Evolutionary conservation across 2,888 invertebrate genomes (phyloP).

Genomic region (Crepidodera aurea): DNA sequence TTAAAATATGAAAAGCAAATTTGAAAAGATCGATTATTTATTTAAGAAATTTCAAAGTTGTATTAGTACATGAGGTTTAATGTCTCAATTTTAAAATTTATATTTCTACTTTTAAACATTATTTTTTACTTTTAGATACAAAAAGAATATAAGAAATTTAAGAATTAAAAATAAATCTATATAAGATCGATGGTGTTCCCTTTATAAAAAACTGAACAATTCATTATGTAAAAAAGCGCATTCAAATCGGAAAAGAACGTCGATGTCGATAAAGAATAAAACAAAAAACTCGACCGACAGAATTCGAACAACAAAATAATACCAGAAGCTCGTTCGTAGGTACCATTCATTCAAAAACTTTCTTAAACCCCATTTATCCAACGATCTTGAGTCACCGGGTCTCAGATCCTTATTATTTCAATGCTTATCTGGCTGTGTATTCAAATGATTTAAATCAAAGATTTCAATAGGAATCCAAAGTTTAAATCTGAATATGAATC

Average conservation of each 20-base stretch:
- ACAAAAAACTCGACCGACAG: slow-evolving; percentile 20
- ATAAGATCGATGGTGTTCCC: too few relatives aligned
- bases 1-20: too few relatives aligned
- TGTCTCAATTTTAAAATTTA: too few relatives aligned
- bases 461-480: slow-evolving; percentile 43
- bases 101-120: too few relatives aligned
- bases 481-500: slow-evolving; percentile 50
- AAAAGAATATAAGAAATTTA: too few relatives aligned
- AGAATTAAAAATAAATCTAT: too few relatives aligned
- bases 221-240: slow-evolving; percentile 15
- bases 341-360: slow-evolving; percentile 35
- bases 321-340: slow-evolving; percentile 33
- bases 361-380: slow-evolving; percentile 41
- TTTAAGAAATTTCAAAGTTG: too few relatives aligned
- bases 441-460: slow-evolving; percentile 47
- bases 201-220: too few relatives aligned
- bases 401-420: slow-evolving; percentile 41
- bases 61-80: too few relatives aligned
- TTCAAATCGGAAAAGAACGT: slow-evolving; percentile 4
- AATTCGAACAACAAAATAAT: slow-evolving; percentile 36
- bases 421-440: slow-evolving; percentile 42
- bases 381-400: slow-evolving; percentile 34
- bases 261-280: slow-evolving; percentile 1
- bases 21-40: too few relatives aligned
- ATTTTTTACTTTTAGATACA: too few relatives aligned